Percentiles rank a stretch among this genome's conserved stretches.
Evolutionary conservation across 2,113 vertebrate species (phyloP).

Genomic region (Dromaius novaehollandiae): DNA sequence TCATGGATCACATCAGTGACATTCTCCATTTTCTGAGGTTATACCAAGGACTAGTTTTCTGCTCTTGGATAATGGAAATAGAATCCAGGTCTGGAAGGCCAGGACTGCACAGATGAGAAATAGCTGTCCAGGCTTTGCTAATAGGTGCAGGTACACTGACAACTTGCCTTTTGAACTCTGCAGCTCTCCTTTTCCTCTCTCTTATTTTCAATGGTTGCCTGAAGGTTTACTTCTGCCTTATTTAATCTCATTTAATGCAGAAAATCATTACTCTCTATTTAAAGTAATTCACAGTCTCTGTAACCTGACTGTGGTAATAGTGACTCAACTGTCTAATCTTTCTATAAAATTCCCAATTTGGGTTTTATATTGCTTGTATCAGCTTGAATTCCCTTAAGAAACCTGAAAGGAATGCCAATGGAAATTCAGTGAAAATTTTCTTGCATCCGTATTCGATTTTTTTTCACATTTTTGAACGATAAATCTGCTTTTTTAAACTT

Average conservation of each 20-base stretch:
- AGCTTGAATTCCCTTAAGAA: background rate
- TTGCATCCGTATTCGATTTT: too few species aligned
- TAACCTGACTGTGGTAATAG: background rate
- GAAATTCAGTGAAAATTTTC: background rate
- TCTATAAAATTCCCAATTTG: background rate
- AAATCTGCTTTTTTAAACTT: background rate
- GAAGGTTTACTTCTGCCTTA: background rate
- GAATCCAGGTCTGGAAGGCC: background rate
- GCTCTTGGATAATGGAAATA: background rate
- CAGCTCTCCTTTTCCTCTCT: background rate
- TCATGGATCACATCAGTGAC: background rate
- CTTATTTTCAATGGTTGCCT: background rate
- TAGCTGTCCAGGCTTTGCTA: background rate
- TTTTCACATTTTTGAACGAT: background rate
- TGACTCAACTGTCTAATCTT: background rate
- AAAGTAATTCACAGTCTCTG: background rate
- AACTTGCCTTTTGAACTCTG: background rate
- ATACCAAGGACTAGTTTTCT: background rate
- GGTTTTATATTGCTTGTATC: background rate
- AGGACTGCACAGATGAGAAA: background rate
- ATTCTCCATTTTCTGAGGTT: background rate
- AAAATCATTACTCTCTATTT: background rate
- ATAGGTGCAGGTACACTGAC: background rate
- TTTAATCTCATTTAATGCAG: background rate
- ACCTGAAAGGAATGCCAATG: background rate